Percentiles rank a stretch among this genome's conserved stretches.
Conservation (phyloP, 1,140 invertebrate species). For the Monomorium pharaonis region DNA sequence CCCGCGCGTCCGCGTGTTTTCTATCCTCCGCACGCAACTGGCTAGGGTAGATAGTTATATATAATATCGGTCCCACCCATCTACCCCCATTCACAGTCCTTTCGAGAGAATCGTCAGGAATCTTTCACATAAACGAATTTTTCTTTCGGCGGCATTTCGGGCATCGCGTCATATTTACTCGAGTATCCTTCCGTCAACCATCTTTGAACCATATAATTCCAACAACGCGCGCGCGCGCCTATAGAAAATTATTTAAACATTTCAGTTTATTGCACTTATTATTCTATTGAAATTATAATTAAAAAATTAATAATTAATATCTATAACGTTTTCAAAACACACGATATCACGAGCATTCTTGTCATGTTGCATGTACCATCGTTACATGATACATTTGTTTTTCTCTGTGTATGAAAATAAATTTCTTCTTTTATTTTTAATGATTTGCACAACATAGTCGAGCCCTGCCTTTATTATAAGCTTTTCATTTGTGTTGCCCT, state of each 20-base stretch:
- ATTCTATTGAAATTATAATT: background rate
- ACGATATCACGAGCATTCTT: background rate
- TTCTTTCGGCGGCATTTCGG: constrained; percentile 25
- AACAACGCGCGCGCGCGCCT: background rate
- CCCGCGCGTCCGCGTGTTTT: constrained; percentile 74
- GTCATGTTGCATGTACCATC: background rate
- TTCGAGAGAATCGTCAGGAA: constrained; percentile 71
- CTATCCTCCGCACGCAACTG: constrained; percentile 82
- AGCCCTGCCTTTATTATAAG: background rate
- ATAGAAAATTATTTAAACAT: background rate
- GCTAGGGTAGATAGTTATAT: constrained; percentile 78
- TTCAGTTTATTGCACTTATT: no score
- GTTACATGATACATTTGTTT: background rate
- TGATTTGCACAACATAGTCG: background rate
- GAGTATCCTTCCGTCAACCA: background rate
- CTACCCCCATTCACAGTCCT: constrained; percentile 63
- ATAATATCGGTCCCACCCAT: constrained; percentile 73
- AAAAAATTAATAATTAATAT: background rate
- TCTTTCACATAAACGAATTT: constrained; percentile 71
- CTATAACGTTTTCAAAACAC: background rate
- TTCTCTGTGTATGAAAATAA: background rate
- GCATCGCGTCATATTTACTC: background rate
- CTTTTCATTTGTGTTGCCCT: constrained; percentile 20
- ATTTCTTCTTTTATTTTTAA: background rate
- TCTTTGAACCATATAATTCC: background rate